Evolutionary conservation across 2,113 vertebrate species (phyloP), one percentile per base, ranked within the genome.

Genomic region (Burhinus oedicnemus): DNA sequence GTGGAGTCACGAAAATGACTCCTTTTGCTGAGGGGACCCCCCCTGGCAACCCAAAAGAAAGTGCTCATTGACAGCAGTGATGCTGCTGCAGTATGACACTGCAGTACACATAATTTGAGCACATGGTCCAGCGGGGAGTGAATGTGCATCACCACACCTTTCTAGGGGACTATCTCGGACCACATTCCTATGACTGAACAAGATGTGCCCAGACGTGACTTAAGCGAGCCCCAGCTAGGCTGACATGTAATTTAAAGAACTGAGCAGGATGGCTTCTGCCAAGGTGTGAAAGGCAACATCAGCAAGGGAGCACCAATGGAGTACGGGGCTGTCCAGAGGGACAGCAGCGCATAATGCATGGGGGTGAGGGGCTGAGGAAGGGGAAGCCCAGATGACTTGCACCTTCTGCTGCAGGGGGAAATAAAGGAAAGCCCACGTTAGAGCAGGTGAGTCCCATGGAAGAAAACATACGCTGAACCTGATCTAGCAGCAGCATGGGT

Each of bases 31-130:
- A 69, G 23, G 29, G 3, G 70, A 7, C 44, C 76, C 32, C 5
- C 20, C 20, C 38, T 58, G 65, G 57, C 68, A 75, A 65, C 26
- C 18, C 52, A 55, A 75, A 87, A 2, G 32, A 54, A 65, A 70
- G 71, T 4, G 10, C 19, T 77, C 12, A 8, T 1, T 34, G 54
- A 40, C 36, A 40, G 52, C 83, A 84, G 72, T 0, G 0, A 27
- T 21, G 52, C 57, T 85, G 65, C n/a, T 42, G 65, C 51, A 55
- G 52, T 9, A 10, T 6, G 30, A 58, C 47, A 25, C 26, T 38
- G 45, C 58, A 74, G 52, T 4, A 47, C 36, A 12, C 23, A 6
- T 0, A 52, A 42, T 22, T 20, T 7, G 90, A 85, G 68, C 23
- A 15, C 8, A 7, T 1, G 42, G 78, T 58, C 34, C 72, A 27